phyloP scores from a whole-genome alignment of 1,140 invertebrate genomes.

The Platorchestia sp. region DNA sequence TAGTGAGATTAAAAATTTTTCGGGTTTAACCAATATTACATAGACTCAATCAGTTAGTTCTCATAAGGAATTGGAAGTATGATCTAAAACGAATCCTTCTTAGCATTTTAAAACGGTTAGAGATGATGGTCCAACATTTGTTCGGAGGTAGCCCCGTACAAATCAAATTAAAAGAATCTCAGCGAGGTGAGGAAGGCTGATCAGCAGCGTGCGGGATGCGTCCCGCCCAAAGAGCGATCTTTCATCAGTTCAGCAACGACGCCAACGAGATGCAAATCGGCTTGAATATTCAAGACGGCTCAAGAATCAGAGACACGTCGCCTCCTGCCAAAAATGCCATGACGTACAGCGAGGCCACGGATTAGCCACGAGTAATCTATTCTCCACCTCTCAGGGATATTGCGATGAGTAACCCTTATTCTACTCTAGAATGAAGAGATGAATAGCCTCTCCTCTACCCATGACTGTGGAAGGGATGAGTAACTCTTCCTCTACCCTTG shows the following conservation, averaged over 20 bases:
- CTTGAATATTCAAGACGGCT: conserved; percentile 38
- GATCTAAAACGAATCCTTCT: not conserved
- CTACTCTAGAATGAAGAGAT: too few species aligned
- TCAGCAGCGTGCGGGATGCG: not conserved
- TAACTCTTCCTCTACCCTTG: not conserved
- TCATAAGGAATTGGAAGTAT: not conserved
- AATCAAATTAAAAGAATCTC: not conserved
- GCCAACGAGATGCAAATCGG: conserved; percentile 23
- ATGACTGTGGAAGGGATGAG: not conserved
- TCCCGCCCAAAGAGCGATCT: not conserved
- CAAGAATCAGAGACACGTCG: not conserved
- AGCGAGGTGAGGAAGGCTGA: not conserved
- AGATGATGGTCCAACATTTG: not conserved
- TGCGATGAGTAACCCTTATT: too few species aligned
- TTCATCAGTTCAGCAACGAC: conserved; percentile 3
- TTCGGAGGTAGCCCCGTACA: not conserved
- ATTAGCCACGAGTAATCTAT: not conserved
- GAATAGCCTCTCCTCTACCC: too few species aligned
- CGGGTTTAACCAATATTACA: not conserved
- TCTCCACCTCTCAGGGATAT: not conserved
- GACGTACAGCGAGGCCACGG: not conserved
- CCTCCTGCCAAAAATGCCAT: not conserved
- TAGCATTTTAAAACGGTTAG: not conserved
- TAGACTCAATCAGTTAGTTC: not conserved
- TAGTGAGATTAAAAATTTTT: not conserved